phyloP scores from a whole-genome alignment of 1,140 invertebrate genomes.

The Drosophila pectinifera region DNA sequence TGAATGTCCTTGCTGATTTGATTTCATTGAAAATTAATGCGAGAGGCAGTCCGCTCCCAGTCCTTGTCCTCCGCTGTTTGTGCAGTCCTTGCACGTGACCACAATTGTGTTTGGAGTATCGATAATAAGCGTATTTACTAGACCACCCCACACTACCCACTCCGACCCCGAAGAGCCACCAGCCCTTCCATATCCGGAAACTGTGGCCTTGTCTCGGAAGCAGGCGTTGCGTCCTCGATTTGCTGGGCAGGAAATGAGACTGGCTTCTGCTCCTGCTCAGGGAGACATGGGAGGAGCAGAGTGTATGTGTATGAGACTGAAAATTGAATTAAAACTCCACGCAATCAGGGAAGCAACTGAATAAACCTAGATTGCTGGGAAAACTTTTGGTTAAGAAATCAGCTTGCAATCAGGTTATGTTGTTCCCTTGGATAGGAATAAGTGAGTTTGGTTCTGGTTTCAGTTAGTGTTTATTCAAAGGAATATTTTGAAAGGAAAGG shows the following conservation, averaged over 20 bases:
- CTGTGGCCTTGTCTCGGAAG: conserved; percentile 73
- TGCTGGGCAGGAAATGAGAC: conserved; percentile 57
- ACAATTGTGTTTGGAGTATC: conserved; percentile 84
- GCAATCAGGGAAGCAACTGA: conserved; percentile 56
- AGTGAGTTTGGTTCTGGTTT: conserved; percentile 2
- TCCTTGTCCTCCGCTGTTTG: conserved; percentile 37
- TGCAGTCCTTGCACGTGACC: conserved; percentile 74
- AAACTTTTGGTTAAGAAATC: conserved; percentile 17
- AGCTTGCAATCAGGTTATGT: conserved; percentile 21
- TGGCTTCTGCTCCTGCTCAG: conserved; percentile 17
- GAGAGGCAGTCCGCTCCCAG: conserved; percentile 50
- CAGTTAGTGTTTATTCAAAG: background rate
- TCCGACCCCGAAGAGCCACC: conserved; percentile 17
- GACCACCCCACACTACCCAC: conserved; percentile 6
- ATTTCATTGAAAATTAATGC: conserved; percentile 82
- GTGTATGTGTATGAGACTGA: conserved; percentile 38
- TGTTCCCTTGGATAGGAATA: background rate
- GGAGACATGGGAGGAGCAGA: no score
- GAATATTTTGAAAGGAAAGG: background rate
- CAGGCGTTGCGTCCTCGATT: conserved; percentile 63
- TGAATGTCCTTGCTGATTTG: conserved; percentile 69
- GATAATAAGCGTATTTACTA: conserved; percentile 84
- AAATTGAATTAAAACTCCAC: conserved; percentile 78
- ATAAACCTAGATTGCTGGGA: conserved; percentile 52
- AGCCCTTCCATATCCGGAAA: conserved; percentile 52